These are phyloP conservation scores for Limnephilus marmoratus DNA, from an alignment of 2,888 invertebrate genomes.

Conservation along the genomic window DNA sequence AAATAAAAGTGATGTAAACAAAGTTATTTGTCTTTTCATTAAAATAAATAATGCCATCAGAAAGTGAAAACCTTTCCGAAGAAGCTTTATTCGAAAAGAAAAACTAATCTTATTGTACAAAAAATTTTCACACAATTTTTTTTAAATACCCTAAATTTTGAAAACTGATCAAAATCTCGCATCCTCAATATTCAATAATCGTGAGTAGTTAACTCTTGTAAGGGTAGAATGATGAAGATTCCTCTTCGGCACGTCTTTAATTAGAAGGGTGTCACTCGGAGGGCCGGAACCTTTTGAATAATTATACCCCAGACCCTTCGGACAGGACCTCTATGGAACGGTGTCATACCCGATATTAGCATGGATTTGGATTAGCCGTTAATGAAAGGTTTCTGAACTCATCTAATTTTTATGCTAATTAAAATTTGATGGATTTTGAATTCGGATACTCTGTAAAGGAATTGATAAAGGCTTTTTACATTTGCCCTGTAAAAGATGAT, in stretches of 20 bases:
- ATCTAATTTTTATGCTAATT: not conserved
- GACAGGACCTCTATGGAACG: not conserved
- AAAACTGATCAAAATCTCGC: not conserved
- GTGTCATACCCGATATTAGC: conserved; percentile 16
- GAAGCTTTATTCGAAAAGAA: too few relatives aligned
- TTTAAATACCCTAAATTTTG: not conserved
- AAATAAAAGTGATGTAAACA: too few relatives aligned
- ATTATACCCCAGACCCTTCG: conserved; percentile 23
- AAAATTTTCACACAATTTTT: too few relatives aligned
- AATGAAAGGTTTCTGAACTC: conserved; percentile 14
- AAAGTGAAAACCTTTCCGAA: too few relatives aligned
- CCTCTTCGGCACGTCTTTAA: conserved; percentile 44
- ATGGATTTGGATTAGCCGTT: conserved; percentile 19
- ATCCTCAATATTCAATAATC: not conserved
- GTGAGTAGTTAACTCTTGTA: not conserved
- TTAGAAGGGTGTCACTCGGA: conserved; percentile 18
- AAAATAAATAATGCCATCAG: too few relatives aligned
- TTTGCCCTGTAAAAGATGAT: not conserved
- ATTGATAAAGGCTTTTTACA: not conserved
- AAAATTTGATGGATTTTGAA: not conserved
- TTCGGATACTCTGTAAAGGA: not conserved
- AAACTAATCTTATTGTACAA: too few relatives aligned
- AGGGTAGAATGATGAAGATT: conserved; percentile 23
- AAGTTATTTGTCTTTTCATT: too few relatives aligned
- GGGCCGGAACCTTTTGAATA: conserved; percentile 29